Evolutionary conservation across 2,113 vertebrate genomes (phyloP), one percentile per base, ranked within the genome.

Genomic region (Nymphicus hollandicus): DNA sequence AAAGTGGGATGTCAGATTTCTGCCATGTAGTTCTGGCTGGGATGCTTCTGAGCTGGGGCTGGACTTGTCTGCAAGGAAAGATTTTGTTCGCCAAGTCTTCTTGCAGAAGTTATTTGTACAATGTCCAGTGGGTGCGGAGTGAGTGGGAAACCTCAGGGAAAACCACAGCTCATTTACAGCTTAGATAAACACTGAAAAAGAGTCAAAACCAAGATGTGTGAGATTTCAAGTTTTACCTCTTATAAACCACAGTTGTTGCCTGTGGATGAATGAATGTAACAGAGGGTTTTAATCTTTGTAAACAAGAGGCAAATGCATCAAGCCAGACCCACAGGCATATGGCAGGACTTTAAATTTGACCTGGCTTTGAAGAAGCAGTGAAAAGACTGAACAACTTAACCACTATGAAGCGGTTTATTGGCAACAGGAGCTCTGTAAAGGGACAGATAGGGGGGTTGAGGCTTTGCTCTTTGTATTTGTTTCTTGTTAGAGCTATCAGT

Each of bases 211-310:
- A n/a, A 76, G 93, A 93, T 71, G 73, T 64, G 73, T 1, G 2
- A 79, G 78, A 69, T 91, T 77, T 93, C 70, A 80, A 72, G 69
- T 61, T 72, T 79, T 69, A n/a, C 79, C 71, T 86, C 68, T 81
- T 89, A 47, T 89, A 55, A 96, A 37, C 81, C 94, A 69, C 65
- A n/a, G 66, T 52, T 53, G 66, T 73, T 89, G 89, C 89, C 77
- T 81, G 77, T 81, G 69, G 86, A 89, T 1, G 0, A 46, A 20
- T 70, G 60, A 65, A 23, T 78, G 55, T 88, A 91, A 81, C 86
- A 76, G 78, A 79, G 84, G 58, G 85, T 91, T 95, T 95, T 95
- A 92, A 80, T 94, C 63, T 77, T 41, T 76, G 70, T 80, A 87
- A 95, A 87, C 53, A 77, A 90, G 87, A 96, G 56, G 37, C 61